Evolutionary conservation across 2,888 invertebrate species (phyloP), one percentile per base, ranked within the genome.

Genomic region (Petrolisthes manimaculis): DNA sequence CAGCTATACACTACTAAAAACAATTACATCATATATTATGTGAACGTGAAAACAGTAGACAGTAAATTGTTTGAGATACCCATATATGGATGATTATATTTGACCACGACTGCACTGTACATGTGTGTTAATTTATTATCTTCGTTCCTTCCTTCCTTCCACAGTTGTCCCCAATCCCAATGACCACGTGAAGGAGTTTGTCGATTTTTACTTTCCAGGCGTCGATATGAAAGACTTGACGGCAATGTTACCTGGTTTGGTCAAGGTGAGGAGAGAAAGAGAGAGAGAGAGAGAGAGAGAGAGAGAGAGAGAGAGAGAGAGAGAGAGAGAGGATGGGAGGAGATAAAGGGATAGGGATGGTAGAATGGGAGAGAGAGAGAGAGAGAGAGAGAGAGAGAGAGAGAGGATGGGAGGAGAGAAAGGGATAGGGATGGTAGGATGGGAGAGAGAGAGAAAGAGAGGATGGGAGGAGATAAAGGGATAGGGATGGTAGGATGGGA

Each of bases 131-230:
- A 1, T 37, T 37, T 37, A 2, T 37, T 37, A 1, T 37, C 37
- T 37, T 37, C 37, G 1, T 37, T 37, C 37, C 37, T 37, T 37
- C 37, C 37, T 37, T 37, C 37, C 37, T 37, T 37, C 37, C 37
- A 37, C 78, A 86, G 86, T 61, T 54, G 54, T 86, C 53, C 69
- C 80, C 51, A 77, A 86, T 67, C 54, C 78, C 4, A 24, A 18
- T 0, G 14, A 24, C 6, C 86, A 82, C 78, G 69, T 77, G 21
- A 8, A 86, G 54, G 86, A 86, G 82, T 86, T 86, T 56, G 77
- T 54, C 0, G 83, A 86, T 14, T 86, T 83, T 18, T 86, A 86
- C 61, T 86, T 86, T 53, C 77, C 86, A 5, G 78, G 77, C 55
- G 83, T 53, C 53, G 6, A n/a, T 18, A 83, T 86, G 51, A 18